Evolutionary conservation across 2,888 invertebrate genomes (phyloP).

Genomic region (Orthosia gracilis): DNA sequence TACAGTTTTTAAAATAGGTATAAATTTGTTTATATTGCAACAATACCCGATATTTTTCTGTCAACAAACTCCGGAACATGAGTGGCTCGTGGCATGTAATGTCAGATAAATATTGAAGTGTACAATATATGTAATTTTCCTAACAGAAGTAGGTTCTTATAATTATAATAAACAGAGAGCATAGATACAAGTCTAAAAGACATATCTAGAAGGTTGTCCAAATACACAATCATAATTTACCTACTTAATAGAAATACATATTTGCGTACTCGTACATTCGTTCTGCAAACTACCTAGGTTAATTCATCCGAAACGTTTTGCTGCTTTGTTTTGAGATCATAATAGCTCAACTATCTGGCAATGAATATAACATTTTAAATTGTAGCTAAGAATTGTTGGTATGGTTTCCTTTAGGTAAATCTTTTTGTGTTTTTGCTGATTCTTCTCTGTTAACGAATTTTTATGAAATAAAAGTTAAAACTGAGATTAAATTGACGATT

Average conservation of each 20-base stretch:
- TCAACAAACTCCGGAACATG: slow-evolving; percentile 19
- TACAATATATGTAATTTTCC: background rate
- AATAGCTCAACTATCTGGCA: background rate
- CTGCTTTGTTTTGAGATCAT: background rate
- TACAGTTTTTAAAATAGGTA: background rate
- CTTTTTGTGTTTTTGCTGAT: background rate
- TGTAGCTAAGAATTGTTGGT: background rate
- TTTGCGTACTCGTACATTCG: background rate
- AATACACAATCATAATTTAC: background rate
- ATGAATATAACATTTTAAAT: background rate
- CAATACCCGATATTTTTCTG: slow-evolving; percentile 13
- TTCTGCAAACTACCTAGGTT: background rate
- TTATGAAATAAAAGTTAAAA: background rate
- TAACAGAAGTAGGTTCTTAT: too few species aligned
- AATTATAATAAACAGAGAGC: background rate
- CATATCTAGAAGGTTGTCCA: background rate
- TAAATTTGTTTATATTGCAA: slow-evolving; percentile 27
- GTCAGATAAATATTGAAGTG: slow-evolving; percentile 22
- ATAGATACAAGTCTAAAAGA: background rate
- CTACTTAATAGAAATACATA: background rate
- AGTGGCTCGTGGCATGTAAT: background rate
- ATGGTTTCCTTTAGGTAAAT: background rate
- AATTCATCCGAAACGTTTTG: background rate
- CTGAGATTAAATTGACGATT: background rate
- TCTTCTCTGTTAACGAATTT: background rate